Base-by-base conservation (phyloP, 1,140 invertebrate species). In the Hylaeus anthracinus region DNA sequence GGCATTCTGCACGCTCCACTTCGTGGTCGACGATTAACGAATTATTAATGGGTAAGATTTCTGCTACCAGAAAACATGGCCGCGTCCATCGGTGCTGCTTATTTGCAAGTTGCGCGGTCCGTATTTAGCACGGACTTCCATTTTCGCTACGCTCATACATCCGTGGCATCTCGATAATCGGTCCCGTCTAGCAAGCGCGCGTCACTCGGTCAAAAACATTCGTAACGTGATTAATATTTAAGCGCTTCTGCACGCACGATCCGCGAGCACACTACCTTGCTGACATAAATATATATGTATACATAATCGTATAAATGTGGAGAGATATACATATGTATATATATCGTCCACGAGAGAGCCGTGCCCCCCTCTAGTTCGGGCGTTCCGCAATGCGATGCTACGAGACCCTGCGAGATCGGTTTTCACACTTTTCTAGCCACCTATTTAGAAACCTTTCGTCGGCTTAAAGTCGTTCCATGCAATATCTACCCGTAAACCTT, bases 1-100 rank as follows among this genome's bases (percentile, higher is more conserved):
- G 97, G 97, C 97, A 98, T 98, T 95, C 95, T 97, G 95, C 83
- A 89, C 74, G 63, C 83, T 81, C 83, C 69, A 65, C 82, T 88
- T 83, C 69, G 77, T 82, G 78, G 69, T 83, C 81, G 45, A 88
- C 77, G 69, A 85, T 84, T 81, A 83, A 69, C 81, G 60, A 83
- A 80, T 79, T 83, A 86, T 78, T 89, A 89, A 88, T 84, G 84
- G 83, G 83, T 79, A 88, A 86, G 89, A 92, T 92, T 92, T 92
- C 92, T 93, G 92, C 92, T 92, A 90, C 82, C 86, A 90, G 90
- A 88, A 90, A 93, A 93, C 92, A 93, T 93, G 92, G 92, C 92
- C 91, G 92, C 91, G 91, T 93, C 90, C 91, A 92, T 93, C 88
- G 88, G 87, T 85, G 82, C 86, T 83, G 86, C 87, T 88, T 86